Percentiles rank a stretch among this genome's conserved stretches.
phyloP scores from a whole-genome alignment of 2,888 invertebrate species.

The Drosophila paramelanica region DNA sequence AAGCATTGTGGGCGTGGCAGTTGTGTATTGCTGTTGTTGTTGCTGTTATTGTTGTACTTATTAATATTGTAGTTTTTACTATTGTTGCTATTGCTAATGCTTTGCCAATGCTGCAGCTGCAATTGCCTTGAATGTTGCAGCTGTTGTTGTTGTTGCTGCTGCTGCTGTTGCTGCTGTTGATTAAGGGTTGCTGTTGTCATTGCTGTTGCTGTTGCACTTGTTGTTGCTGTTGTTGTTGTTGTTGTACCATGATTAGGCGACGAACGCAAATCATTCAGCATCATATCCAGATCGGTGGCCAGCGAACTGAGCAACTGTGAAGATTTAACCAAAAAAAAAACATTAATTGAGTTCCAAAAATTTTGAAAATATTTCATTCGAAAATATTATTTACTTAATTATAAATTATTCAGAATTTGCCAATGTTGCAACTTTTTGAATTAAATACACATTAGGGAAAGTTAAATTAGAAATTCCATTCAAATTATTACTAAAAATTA shows the following conservation, averaged over 20 bases:
- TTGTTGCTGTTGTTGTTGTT: conserved; percentile 49
- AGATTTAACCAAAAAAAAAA: conserved; percentile 1
- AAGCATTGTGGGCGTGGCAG: conserved; percentile 51
- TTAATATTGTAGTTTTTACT: conserved; percentile 52
- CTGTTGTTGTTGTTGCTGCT: conserved; percentile 48
- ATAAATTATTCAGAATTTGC: too few relatives aligned
- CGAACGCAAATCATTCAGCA: conserved; percentile 93
- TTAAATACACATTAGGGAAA: too few relatives aligned
- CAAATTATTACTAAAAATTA: too few relatives aligned
- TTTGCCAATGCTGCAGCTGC: conserved; percentile 34
- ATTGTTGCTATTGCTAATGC: conserved; percentile 29
- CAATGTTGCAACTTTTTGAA: too few relatives aligned
- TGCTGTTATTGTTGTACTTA: conserved; percentile 33
- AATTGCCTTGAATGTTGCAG: conserved; percentile 18
- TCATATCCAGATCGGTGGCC: conserved; percentile 93
- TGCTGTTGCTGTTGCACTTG: conserved; percentile 32
- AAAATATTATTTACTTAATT: too few relatives aligned
- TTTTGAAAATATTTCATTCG: too few relatives aligned
- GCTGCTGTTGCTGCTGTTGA: conserved; percentile 44
- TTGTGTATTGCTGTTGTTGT: conserved; percentile 31
- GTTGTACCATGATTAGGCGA: conserved; percentile 85
- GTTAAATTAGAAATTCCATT: too few relatives aligned
- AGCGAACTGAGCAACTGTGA: conserved; percentile 92
- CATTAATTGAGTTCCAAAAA: too few relatives aligned
- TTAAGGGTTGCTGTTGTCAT: conserved; percentile 30